Conservation (phyloP, 1,140 invertebrate genomes). For the Hyles vespertilio region DNA sequence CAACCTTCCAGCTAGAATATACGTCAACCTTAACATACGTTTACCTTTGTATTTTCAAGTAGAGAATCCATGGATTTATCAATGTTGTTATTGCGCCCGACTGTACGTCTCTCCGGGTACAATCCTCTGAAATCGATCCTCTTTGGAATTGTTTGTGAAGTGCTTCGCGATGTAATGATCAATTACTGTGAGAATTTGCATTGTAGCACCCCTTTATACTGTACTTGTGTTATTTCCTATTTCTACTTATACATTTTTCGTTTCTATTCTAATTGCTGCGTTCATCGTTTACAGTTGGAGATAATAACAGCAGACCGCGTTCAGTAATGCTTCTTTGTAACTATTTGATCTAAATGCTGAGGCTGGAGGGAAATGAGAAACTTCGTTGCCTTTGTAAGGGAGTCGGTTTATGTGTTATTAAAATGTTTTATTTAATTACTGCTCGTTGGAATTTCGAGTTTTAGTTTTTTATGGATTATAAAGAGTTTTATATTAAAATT, state of each 20-base stretch:
- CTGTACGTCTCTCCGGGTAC: constrained; percentile 3
- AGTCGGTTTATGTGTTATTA: too few relatives aligned
- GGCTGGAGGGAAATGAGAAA: too few relatives aligned
- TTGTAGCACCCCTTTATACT: constrained; percentile 9
- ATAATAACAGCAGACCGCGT: too few relatives aligned
- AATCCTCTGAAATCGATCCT: constrained; percentile 20
- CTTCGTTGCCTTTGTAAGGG: too few relatives aligned
- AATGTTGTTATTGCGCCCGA: background rate
- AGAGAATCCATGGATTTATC: too few relatives aligned
- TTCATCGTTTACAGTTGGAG: background rate
- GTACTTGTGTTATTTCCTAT: constrained; percentile 7
- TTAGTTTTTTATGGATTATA: too few relatives aligned
- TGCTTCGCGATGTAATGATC: constrained; percentile 32
- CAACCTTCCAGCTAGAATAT: background rate
- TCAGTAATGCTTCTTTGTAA: too few relatives aligned
- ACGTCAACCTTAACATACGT: background rate
- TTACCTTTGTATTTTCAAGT: too few relatives aligned
- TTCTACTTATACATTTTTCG: constrained; percentile 3
- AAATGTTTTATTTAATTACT: too few relatives aligned
- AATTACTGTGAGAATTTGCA: constrained; percentile 28
- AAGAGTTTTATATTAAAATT: too few relatives aligned
- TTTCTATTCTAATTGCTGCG: constrained; percentile 3
- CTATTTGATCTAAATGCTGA: too few relatives aligned
- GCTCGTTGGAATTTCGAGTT: too few relatives aligned
- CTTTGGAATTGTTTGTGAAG: constrained; percentile 20